These are phyloP conservation scores for Rambutsinella grinnellia DNA, from an alignment of 2,888 invertebrate species.

Conservation along the genomic window DNA sequence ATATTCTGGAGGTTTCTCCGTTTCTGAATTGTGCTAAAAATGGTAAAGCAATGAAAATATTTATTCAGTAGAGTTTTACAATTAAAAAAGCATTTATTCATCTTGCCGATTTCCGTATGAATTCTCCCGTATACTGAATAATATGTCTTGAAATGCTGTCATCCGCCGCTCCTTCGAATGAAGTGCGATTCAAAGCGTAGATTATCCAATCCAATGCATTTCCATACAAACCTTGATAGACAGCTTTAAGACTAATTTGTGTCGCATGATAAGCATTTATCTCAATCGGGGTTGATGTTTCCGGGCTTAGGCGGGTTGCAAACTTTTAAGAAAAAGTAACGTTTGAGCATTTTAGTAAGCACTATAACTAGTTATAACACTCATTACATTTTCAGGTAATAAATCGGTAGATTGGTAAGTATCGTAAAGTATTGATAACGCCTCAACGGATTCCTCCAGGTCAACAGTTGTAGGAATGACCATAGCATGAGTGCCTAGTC, in stretches of 20 bases:
- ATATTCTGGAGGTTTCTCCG: neutral
- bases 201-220: conserved; percentile 26
- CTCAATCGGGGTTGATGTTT: conserved; percentile 4
- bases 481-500: too few species aligned
- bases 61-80: neutral
- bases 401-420: neutral
- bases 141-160: conserved; percentile 23
- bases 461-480: conserved; percentile 9
- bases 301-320: conserved; percentile 9
- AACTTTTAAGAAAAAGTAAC: conserved; percentile 3
- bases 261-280: conserved; percentile 20
- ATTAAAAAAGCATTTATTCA: neutral
- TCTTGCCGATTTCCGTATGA: conserved; percentile 21
- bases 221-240: conserved; percentile 21
- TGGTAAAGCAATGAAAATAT: neutral
- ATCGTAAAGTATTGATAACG: conserved; percentile 8
- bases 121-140: conserved; percentile 15
- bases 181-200: conserved; percentile 4
- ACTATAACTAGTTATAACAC: neutral
- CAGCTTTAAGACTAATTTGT: conserved; percentile 13
- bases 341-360: neutral
- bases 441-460: neutral
- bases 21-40: conserved; percentile 25
- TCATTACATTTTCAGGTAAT: neutral
- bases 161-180: neutral